Percentiles rank a stretch among this genome's conserved stretches.
Conservation (phyloP, 1,140 invertebrate species). For the Argopecten irradians region DNA sequence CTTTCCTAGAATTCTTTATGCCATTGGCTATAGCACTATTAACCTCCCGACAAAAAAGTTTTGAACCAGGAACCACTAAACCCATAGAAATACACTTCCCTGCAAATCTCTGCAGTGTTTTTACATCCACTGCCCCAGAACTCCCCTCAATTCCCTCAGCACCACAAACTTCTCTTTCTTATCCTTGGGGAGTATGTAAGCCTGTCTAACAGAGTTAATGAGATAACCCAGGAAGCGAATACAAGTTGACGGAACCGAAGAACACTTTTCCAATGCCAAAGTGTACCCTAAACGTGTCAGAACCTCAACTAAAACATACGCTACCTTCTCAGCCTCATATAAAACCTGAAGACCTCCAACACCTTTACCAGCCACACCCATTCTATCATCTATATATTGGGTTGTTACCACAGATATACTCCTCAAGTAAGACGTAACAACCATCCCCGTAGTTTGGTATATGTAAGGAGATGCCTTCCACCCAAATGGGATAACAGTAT, state of each 20-base stretch:
- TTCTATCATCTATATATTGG: conserved; percentile 54
- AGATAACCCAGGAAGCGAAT: conserved; percentile 40
- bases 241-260: not conserved
- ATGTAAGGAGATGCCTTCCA: conserved; percentile 38
- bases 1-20: conserved; percentile 30
- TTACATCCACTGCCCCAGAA: conserved; percentile 25
- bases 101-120: conserved; percentile 41
- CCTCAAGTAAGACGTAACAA: conserved; percentile 49
- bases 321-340: not conserved
- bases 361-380: conserved; percentile 28
- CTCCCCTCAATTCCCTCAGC: conserved; percentile 31
- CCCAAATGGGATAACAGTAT: conserved; percentile 46
- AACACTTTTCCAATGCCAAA: conserved; percentile 3
- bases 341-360: not conserved
- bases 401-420: conserved; percentile 30
- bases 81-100: conserved; percentile 46
- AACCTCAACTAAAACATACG: not conserved
- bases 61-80: conserved; percentile 40
- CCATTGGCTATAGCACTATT: conserved; percentile 41
- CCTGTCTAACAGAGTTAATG: conserved; percentile 39
- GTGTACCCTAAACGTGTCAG: conserved; percentile 5
- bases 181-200: conserved; percentile 43
- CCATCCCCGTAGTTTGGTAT: conserved; percentile 47
- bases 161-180: conserved; percentile 42
- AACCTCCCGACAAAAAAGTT: conserved; percentile 47